Conservation (phyloP, 1,140 invertebrate genomes). For the Manduca sexta region DNA sequence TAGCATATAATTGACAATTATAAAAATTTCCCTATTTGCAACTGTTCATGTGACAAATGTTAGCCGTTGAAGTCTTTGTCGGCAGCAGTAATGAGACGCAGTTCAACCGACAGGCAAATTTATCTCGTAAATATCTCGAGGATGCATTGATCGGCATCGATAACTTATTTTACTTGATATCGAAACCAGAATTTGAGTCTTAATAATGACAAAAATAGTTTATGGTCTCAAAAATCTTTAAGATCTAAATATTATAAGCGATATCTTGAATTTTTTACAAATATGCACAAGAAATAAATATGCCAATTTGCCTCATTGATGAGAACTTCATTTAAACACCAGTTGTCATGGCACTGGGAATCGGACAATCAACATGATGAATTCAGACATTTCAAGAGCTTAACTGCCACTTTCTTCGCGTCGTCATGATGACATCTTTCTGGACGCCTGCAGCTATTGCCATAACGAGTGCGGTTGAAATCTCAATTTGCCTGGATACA, state of each 20-base stretch:
- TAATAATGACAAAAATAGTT: too few species aligned
- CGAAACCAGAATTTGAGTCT: slow-evolving; percentile 57
- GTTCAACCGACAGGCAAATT: slow-evolving; percentile 55
- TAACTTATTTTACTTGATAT: slow-evolving; percentile 57
- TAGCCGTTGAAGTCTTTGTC: slow-evolving; percentile 46
- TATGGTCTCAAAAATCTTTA: too few species aligned
- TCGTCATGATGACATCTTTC: slow-evolving; percentile 14
- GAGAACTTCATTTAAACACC: too few species aligned
- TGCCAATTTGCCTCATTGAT: too few species aligned
- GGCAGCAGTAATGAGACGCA: slow-evolving; percentile 55
- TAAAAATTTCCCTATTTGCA: slow-evolving; percentile 51
- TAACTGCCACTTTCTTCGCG: slow-evolving; percentile 16
- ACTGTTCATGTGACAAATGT: slow-evolving; percentile 55
- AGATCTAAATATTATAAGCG: too few species aligned
- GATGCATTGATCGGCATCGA: slow-evolving; percentile 55
- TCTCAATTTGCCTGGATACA: slow-evolving; percentile 38
- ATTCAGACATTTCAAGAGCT: slow-evolving; percentile 6
- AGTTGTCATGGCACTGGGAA: slow-evolving; percentile 5
- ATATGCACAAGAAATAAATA: not conserved
- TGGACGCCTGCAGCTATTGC: slow-evolving; percentile 14
- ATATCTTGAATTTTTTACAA: too few species aligned
- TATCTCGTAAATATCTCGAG: slow-evolving; percentile 56
- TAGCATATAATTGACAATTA: slow-evolving; percentile 23
- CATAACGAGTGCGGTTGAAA: slow-evolving; percentile 52
- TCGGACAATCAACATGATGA: slow-evolving; percentile 19